These are phyloP conservation scores for Amblyopsis hoosieri DNA, from an alignment of 2,797 vertebrate species.

Conservation along the genomic window DNA sequence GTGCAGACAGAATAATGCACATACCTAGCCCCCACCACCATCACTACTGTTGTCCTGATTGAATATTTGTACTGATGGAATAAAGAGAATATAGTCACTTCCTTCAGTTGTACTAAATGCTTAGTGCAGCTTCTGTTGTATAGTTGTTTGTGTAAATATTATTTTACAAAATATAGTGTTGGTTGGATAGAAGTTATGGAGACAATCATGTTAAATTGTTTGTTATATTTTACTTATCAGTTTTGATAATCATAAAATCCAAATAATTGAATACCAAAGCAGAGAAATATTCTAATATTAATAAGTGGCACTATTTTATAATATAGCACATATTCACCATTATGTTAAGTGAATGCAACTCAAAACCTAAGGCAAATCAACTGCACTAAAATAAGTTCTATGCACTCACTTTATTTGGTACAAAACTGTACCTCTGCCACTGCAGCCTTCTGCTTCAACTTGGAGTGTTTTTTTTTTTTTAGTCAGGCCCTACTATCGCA, in stretches of 20 bases:
- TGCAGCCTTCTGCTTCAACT: no score
- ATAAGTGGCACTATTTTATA: conserved; percentile 47
- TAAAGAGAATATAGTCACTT: conserved; percentile 42
- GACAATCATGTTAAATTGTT: conserved; percentile 22
- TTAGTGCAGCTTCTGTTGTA: conserved; percentile 52
- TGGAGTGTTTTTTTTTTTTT: no score
- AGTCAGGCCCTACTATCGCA: no score
- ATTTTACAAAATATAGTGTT: conserved; percentile 41
- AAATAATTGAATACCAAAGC: neutral
- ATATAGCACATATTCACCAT: conserved; percentile 19
- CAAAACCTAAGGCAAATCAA: no score
- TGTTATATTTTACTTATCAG: conserved; percentile 15
- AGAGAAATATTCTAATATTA: conserved; percentile 26
- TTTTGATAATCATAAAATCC: conserved; percentile 18
- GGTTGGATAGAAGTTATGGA: neutral
- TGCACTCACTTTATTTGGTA: no score
- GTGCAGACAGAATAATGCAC: conserved; percentile 48
- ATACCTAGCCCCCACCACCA: conserved; percentile 26
- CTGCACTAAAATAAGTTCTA: no score
- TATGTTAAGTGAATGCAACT: conserved; percentile 20
- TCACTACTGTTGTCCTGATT: conserved; percentile 20
- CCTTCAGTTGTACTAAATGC: conserved; percentile 30
- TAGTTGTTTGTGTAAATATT: conserved; percentile 71
- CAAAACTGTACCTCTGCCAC: no score
- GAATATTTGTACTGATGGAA: conserved; percentile 43